Base-by-base conservation (phyloP, 2,113 vertebrate species). In the Reinhardtius hippoglossoides region DNA sequence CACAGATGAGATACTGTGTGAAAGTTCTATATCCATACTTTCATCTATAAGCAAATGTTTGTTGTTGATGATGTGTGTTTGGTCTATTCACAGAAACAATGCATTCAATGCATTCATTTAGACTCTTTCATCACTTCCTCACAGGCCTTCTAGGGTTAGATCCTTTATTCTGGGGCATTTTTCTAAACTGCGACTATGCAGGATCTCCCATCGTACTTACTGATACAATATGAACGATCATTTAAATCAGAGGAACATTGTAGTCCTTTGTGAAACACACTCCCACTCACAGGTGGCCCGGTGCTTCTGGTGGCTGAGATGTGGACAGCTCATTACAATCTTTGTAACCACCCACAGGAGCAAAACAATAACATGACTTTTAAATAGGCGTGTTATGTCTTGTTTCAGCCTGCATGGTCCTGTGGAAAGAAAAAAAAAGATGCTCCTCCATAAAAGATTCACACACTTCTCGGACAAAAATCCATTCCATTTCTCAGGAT, bases 261-360 rank as follows among this genome's bases (percentile, higher is more conserved):
- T 88, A 18, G 21, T 42, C 67, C 79, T 63, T 69, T 71, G 61
- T 68, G 55, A 80, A 15, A 62, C 46, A 16, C 12, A 75, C 84
- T 82, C 86, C 81, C 77, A 86, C 89, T 76, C 76, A 54, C 91
- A 89, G 82, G 85, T 92, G 89, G 83, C 77, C 48, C 50, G n/a
- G 55, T 35, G 59, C 62, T 72, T 80, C 61, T 48, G 50, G 48
- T 63, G 84, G 77, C 85, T 74, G 79, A 83, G 81, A 86, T 74
- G 75, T 78, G 83, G 86, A 87, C 89, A 81, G 71, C 89, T 91
- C 87, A 88, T 89, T 88, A 90, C 84, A 71, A 75, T 82, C 74
- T 75, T 85, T 86, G 89, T 70, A 71, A 55, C 78, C 82, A 42
- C 82, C 84, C 89, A 87, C 78, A 83, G 76, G 68, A 82, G 80